Evolutionary conservation across 2,888 invertebrate genomes (phyloP).

Genomic region (Rosalia funebris): DNA sequence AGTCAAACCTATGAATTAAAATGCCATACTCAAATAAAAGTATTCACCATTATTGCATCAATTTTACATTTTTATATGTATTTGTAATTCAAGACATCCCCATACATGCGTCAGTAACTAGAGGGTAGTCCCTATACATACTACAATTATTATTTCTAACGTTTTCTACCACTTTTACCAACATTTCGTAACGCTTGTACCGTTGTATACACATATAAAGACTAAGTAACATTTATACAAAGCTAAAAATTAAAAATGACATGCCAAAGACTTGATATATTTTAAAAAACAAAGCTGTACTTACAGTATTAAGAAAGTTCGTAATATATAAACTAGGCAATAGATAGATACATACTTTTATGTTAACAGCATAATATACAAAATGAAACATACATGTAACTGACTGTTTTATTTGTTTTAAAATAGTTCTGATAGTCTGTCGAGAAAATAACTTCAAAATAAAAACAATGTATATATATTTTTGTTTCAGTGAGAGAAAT

Average conservation of each 20-base stretch:
- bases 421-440: conserved; percentile 33
- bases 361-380: too few species aligned
- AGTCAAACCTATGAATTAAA: too few species aligned
- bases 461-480: conserved; percentile 47
- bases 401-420: conserved; percentile 36
- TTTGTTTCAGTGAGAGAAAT: conserved; percentile 46
- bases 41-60: conserved; percentile 21
- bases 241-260: conserved; percentile 19
- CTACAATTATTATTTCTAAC: background rate
- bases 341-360: conserved; percentile 29
- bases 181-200: conserved; percentile 11
- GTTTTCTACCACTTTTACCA: conserved; percentile 10
- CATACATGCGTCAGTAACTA: conserved; percentile 11
- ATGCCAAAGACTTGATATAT: conserved; percentile 41
- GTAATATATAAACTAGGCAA: conserved; percentile 32
- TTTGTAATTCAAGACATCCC: conserved; percentile 13
- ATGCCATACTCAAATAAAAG: background rate
- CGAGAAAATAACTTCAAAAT: conserved; percentile 42
- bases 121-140: conserved; percentile 5
- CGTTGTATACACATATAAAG: conserved; percentile 20
- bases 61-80: conserved; percentile 27
- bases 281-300: conserved; percentile 32
- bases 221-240: conserved; percentile 23
- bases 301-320: conserved; percentile 28
- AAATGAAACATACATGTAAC: conserved; percentile 10